These are phyloP conservation scores for Drosophila bipectinata DNA, from an alignment of 1,140 invertebrate genomes.

Conservation along the genomic window DNA sequence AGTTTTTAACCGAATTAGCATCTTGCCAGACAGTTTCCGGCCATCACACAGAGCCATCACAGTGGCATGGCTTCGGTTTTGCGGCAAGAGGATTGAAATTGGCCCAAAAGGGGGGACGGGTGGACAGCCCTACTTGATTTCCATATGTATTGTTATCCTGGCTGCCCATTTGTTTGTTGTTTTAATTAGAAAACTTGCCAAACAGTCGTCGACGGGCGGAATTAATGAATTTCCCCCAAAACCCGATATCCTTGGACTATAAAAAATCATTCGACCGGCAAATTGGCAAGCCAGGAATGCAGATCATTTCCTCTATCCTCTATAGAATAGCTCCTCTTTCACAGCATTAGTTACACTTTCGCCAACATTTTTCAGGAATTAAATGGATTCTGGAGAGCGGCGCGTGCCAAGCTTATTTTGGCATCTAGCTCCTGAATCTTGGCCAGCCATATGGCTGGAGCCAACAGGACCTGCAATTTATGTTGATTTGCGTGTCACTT, in stretches of 20 bases:
- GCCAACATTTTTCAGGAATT: constrained; percentile 34
- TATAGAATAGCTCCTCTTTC: not conserved
- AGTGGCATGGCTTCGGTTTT: not conserved
- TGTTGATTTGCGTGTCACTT: constrained; percentile 79
- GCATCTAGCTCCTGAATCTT: not conserved
- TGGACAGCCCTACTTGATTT: constrained; percentile 41
- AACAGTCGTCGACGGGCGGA: constrained; percentile 59
- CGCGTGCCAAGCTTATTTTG: constrained; percentile 62
- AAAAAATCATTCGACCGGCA: constrained; percentile 70
- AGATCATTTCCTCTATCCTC: not conserved
- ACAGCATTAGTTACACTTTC: constrained; percentile 1
- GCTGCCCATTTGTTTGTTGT: constrained; percentile 78
- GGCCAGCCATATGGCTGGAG: too few relatives aligned
- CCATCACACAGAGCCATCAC: constrained; percentile 28
- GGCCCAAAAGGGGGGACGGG: not conserved
- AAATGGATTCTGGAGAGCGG: constrained; percentile 44
- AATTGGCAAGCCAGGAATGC: constrained; percentile 60
- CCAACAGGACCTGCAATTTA: constrained; percentile 51
- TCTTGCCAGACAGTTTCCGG: constrained; percentile 79
- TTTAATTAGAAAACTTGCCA: constrained; percentile 80
- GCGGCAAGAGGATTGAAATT: constrained; percentile 2
- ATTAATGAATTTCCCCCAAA: constrained; percentile 72
- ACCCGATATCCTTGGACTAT: constrained; percentile 30
- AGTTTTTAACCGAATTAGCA: constrained; percentile 81
- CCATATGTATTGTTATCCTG: constrained; percentile 72